Evolutionary conservation across 2,888 invertebrate species (phyloP), one percentile per base, ranked within the genome.

Genomic region (Caenorhabditis imperialis): DNA sequence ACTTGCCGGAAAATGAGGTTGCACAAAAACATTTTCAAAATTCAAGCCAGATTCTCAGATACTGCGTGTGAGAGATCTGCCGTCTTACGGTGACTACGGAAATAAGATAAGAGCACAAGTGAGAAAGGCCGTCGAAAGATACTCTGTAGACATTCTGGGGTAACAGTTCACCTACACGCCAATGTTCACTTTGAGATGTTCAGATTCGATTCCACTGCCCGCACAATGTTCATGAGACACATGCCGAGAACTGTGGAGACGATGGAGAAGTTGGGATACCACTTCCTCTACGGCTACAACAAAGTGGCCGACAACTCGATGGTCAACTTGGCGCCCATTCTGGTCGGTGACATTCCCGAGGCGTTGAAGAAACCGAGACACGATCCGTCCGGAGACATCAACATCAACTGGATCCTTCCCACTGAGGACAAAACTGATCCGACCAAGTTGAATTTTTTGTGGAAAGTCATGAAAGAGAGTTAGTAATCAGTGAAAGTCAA

Each of bases 291-390:
- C 79, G 96, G 96, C 5, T 95, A 94, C 89, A 95, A 94, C 88
- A 96, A 96, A 91, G 93, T 96, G 8, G 96, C 92, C 3, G 96
- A 96, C 89, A 96, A 96, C 88, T 96, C 96, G 0, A 95, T 93
- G 88, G 94, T 95, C 0, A 96, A 96, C 89, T 88, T 96, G 69
- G 91, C 93, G 7, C 93, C 96, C 0, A 91, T 94, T 75, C 89
- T 95, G 12, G 92, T 92, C 0, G 95, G 95, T 6, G 75, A 79
- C n/a, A 54, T 77, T 16, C 63, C 60, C 27, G 75, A 73, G 27
- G 79, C 77, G 2, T 16, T 77, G 30, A 50, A 54, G 14, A 63
- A 71, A 37, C 71, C 75, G 20, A 77, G 71, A 38, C 20, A 37
- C 6, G 77, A 79, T n/a, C 25, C 30, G n/a, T 70, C 75, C 10